Conservation (phyloP, 2,113 vertebrate genomes). For the Bubo scandiacus region DNA sequence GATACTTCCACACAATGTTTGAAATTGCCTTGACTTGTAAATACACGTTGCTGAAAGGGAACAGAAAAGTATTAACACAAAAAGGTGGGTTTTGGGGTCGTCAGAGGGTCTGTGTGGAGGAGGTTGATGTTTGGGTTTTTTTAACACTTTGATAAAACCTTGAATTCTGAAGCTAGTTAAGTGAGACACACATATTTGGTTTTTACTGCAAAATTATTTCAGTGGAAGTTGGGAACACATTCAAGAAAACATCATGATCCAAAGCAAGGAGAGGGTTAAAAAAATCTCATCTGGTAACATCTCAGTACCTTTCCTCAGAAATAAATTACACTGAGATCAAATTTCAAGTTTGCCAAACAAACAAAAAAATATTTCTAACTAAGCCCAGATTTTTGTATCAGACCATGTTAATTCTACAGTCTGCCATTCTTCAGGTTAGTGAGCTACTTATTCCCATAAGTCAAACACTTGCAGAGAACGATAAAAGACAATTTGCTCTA, state of each 20-base stretch:
- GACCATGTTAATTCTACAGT: neutral
- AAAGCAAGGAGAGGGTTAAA: neutral
- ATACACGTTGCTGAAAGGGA: conserved; percentile 90
- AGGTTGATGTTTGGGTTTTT: neutral
- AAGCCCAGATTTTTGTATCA: neutral
- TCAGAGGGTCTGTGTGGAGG: neutral
- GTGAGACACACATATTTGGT: too few species aligned
- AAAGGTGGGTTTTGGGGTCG: neutral
- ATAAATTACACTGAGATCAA: neutral
- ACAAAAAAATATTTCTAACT: neutral
- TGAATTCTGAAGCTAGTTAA: neutral
- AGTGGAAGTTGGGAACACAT: neutral
- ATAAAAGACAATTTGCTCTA: neutral
- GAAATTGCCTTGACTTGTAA: conserved; percentile 98
- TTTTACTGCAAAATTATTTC: neutral
- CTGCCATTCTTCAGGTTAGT: neutral
- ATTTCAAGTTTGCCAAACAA: neutral
- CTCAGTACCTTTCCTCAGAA: neutral
- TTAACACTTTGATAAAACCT: neutral
- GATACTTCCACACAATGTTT: conserved; percentile 98
- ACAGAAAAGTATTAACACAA: conserved; percentile 9
- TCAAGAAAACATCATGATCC: neutral
- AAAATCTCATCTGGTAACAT: neutral
- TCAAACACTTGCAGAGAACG: neutral
- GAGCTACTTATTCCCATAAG: neutral